Evolutionary conservation across 2,888 invertebrate genomes (phyloP).

Genomic region (Epiblema foenella): DNA sequence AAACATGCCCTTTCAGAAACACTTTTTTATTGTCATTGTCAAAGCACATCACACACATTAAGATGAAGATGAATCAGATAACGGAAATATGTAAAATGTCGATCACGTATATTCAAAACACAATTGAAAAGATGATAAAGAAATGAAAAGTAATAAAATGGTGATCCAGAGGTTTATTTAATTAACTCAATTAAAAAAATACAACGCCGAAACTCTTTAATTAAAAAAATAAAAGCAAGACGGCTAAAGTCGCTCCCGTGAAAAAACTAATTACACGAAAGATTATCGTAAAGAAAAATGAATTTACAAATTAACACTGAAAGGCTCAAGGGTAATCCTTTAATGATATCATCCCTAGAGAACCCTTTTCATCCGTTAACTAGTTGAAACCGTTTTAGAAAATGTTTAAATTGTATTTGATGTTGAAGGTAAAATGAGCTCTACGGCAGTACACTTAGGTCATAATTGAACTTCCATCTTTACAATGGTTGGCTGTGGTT

Average conservation of each 20-base stretch:
- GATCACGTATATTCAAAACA: no score
- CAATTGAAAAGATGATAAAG: no score
- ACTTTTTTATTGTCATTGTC: no score
- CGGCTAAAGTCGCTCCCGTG: conserved; percentile 48
- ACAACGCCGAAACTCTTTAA: neutral
- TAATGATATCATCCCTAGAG: conserved; percentile 73
- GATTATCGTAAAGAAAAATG: conserved; percentile 69
- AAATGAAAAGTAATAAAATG: no score
- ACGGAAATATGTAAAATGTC: no score
- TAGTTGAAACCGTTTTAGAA: conserved; percentile 43
- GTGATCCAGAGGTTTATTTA: no score
- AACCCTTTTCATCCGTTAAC: conserved; percentile 57
- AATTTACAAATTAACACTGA: conserved; percentile 78
- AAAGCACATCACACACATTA: no score
- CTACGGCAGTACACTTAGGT: neutral
- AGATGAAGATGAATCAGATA: no score
- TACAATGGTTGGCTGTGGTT: neutral
- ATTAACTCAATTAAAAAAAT: neutral
- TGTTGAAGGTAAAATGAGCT: neutral
- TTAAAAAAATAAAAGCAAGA: conserved; percentile 12
- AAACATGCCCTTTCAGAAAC: no score
- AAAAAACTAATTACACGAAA: conserved; percentile 57
- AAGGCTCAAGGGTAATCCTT: conserved; percentile 72
- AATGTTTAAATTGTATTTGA: conserved; percentile 1
- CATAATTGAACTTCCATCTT: neutral